Percentiles rank a stretch among this genome's conserved stretches.
Evolutionary conservation across 2,888 invertebrate genomes (phyloP).

Genomic region (Melanargia galathea): DNA sequence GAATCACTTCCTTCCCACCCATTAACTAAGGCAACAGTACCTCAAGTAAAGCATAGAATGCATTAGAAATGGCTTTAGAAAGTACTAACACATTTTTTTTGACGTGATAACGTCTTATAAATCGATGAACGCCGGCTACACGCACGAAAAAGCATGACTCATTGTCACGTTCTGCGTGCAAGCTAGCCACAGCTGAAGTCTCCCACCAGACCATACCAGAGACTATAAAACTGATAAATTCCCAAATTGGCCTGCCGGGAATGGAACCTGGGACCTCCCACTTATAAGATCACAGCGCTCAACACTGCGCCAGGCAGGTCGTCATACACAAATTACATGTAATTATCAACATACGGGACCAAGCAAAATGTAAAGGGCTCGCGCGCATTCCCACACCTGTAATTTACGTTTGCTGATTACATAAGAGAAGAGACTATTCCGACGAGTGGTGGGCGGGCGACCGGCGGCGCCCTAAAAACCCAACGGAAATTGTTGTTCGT

Average conservation of each 20-base stretch:
- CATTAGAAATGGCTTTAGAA: not conserved
- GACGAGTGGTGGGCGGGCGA: conserved; percentile 36
- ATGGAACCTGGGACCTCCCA: no score
- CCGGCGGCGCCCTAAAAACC: conserved; percentile 36
- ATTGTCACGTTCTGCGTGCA: no score
- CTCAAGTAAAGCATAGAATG: not conserved
- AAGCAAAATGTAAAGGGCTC: conserved; percentile 6
- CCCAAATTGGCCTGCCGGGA: no score
- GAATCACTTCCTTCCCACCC: not conserved
- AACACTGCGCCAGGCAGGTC: no score
- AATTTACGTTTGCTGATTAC: conserved; percentile 30
- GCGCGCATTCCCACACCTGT: conserved; percentile 23
- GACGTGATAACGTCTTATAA: no score
- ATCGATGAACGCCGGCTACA: no score
- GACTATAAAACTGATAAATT: no score
- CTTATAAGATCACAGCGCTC: no score
- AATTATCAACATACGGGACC: conserved; percentile 13
- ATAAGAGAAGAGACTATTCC: conserved; percentile 28
- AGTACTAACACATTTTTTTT: no score
- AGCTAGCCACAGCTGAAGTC: no score
- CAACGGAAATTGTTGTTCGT: conserved; percentile 21
- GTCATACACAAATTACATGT: conserved; percentile 4
- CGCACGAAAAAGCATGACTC: no score
- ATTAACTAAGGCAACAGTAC: not conserved
- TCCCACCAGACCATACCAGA: no score